phyloP scores from a whole-genome alignment of 2,888 invertebrate genomes.

The Baccha elongata region DNA sequence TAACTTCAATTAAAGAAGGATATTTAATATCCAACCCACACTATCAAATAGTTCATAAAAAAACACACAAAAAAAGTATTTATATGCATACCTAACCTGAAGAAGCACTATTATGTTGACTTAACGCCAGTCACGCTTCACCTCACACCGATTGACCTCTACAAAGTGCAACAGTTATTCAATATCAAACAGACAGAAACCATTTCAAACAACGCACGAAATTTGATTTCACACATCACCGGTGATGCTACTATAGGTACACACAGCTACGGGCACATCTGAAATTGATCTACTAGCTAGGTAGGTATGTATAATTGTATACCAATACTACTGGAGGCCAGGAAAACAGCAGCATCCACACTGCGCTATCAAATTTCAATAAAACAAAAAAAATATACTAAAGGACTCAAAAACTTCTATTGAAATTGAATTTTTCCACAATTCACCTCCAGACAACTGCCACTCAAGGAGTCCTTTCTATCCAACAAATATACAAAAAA shows the following conservation, averaged over 20 bases:
- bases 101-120: not conserved
- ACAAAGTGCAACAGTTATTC: constrained; percentile 33
- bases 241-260: constrained; percentile 16
- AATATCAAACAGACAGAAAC: constrained; percentile 22
- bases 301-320: not conserved
- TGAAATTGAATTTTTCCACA: constrained; percentile 56
- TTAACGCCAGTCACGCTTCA: constrained; percentile 29
- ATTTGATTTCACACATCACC: constrained; percentile 64
- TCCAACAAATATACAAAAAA: constrained; percentile 5
- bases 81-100: too few relatives aligned
- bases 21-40: too few relatives aligned
- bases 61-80: not conserved
- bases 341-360: constrained; percentile 14
- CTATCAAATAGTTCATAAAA: not conserved
- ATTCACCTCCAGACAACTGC: constrained; percentile 67
- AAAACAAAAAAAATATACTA: constrained; percentile 24
- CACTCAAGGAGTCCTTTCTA: constrained; percentile 51
- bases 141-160: constrained; percentile 28
- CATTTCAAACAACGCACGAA: constrained; percentile 42
- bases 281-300: constrained; percentile 48
- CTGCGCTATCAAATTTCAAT: constrained; percentile 56
- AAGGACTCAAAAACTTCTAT: constrained; percentile 19
- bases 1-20: too few relatives aligned
- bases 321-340: not conserved
- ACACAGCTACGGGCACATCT: constrained; percentile 45